Base-by-base conservation (phyloP, 2,797 vertebrate species). In the Fratercula arctica region DNA sequence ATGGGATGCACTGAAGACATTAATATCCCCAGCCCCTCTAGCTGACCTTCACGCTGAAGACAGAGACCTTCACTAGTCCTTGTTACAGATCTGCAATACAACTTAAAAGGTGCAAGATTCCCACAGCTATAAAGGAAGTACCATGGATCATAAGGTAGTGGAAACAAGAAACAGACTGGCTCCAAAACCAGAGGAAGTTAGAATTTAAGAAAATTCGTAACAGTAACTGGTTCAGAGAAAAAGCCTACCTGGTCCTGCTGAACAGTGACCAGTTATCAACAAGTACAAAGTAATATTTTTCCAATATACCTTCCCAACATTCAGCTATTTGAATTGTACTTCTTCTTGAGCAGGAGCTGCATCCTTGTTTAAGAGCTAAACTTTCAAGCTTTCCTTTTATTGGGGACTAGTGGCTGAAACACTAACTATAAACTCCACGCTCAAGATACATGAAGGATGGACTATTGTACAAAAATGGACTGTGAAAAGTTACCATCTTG, bases 41-140 rank as follows among this genome's bases (percentile, higher is more conserved):
- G 33, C 28, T 63, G 43, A 74, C 43, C 24, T 51, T 41, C 39
- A 61, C 0, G 1, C 60, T 84, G 31, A 67, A 92, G 53, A 70
- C 15, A n/a, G 23, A 67, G 6, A 75, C 14, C n/a, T 72, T 93
- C 66, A 31, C 16, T 66, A 68, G 46, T 39, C 54, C 48, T 76
- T 61, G 20, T 79, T 85, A 74, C 11, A 25, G 39, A 79, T 59
- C 93, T 73, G 73, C 21, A 79, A 37, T 16, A 72, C 37, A 68
- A 54, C 13, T 90, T 56, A 29, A 20, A 86, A 88, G 8, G 26
- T 26, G 5, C 19, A 75, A 89, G 19, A 37, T 13, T 28, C 9
- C 31, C 56, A 82, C 48, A 90, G 29, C 41, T 53, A 79, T 80
- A 94, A 96, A 93, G 94, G 59, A 96, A 94, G 92, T 93, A 94